Evolutionary conservation across 2,797 vertebrate genomes (phyloP).

Genomic region (Microtus agrestis): DNA sequence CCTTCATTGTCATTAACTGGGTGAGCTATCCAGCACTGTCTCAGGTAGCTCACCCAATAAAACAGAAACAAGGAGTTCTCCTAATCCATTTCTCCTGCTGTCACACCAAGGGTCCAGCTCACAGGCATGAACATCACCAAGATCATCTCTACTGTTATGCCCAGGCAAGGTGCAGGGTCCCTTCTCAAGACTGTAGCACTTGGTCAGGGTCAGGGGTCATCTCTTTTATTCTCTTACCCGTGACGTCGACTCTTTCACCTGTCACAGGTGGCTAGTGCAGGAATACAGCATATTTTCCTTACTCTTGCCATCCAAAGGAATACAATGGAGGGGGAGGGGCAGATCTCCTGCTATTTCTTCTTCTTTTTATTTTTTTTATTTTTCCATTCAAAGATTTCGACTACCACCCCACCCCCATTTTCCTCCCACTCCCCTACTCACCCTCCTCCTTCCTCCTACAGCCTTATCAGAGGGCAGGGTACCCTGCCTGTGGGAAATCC

Average conservation of each 20-base stretch:
- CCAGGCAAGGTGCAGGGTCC: not conserved
- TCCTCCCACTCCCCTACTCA: no score
- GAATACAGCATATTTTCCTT: not conserved
- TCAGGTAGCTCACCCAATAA: not conserved
- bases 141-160: not conserved
- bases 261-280: no score
- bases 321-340: not conserved
- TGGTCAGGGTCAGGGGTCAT: not conserved
- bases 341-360: not conserved
- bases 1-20: not conserved
- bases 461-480: no score
- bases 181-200: not conserved
- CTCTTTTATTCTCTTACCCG: not conserved
- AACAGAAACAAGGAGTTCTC: not conserved
- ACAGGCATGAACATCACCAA: not conserved
- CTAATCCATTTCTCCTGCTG: not conserved
- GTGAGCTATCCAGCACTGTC: not conserved
- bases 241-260: fast-evolving
- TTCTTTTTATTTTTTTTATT: no score
- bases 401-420: no score
- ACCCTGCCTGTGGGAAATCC: no score
- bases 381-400: no score
- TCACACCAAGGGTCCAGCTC: not conserved
- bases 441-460: no score
- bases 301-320: not conserved